Conservation (phyloP, 1,140 invertebrate genomes). For the Hypsibius dujardini region DNA sequence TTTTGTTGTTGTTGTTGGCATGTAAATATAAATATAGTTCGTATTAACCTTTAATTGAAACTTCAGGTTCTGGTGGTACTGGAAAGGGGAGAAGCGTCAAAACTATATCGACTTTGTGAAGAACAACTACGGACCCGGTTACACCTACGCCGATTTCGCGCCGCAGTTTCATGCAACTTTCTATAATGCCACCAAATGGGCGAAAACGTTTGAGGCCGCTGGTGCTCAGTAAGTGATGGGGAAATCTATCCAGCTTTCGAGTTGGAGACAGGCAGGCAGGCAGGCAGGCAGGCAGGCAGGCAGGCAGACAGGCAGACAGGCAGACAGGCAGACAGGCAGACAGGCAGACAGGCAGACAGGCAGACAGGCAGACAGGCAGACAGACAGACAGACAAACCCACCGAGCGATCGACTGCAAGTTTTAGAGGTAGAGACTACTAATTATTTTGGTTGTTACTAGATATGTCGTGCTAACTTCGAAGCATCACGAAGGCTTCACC, state of each 20-base stretch:
- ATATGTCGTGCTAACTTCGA: constrained; percentile 31
- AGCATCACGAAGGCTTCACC: constrained; percentile 32
- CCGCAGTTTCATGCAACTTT: constrained; percentile 60
- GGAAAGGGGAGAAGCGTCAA: constrained; percentile 22
- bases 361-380: too few relatives aligned
- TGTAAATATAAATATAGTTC: too few relatives aligned
- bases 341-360: too few relatives aligned
- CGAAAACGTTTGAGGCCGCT: constrained; percentile 48
- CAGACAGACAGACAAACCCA: too few relatives aligned
- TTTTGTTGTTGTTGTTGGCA: too few relatives aligned
- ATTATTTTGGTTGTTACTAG: constrained; percentile 17
- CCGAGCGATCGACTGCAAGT: too few relatives aligned
- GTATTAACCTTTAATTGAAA: background rate
- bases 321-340: too few relatives aligned
- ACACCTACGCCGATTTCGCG: constrained; percentile 70
- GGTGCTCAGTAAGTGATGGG: constrained; percentile 49
- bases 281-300: too few relatives aligned
- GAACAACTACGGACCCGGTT: constrained; percentile 54
- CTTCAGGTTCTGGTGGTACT: constrained; percentile 26
- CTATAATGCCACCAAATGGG: constrained; percentile 58
- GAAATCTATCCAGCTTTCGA: too few relatives aligned
- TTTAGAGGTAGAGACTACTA: too few relatives aligned
- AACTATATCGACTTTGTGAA: constrained; percentile 39
- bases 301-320: too few relatives aligned
- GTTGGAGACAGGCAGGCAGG: too few relatives aligned